phyloP scores from a whole-genome alignment of 30 jellyfish, hydroid and myxozoan species.

The Aurelia sp. region DNA sequence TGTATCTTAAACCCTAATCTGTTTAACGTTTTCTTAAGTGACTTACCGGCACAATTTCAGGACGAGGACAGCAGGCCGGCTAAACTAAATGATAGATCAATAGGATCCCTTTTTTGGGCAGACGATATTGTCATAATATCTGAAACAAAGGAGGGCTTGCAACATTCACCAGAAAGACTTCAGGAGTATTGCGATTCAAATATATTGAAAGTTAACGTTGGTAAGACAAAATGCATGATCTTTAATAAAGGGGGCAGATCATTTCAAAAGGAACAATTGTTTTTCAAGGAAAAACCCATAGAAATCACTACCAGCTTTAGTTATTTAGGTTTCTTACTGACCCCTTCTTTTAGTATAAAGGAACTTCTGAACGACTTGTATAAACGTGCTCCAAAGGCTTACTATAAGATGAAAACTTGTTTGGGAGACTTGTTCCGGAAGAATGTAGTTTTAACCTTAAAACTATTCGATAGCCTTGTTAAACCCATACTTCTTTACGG shows the following conservation, averaged over 20 bases:
- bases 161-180: too few species aligned
- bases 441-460: constrained; percentile 22
- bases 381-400: constrained; percentile 36
- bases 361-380: too few species aligned
- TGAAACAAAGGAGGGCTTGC: constrained; percentile 30
- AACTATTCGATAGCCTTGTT: constrained; percentile 23
- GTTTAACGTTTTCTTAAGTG: neutral
- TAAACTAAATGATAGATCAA: constrained; percentile 18
- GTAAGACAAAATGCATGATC: constrained; percentile 23
- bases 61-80: constrained; percentile 25
- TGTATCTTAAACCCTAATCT: neutral
- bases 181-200: constrained; percentile 19
- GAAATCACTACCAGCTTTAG: constrained; percentile 17
- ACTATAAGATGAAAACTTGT: constrained; percentile 23
- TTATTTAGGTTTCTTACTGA: constrained; percentile 23
- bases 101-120: constrained; percentile 32
- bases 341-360: constrained; percentile 25
- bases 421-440: constrained; percentile 21
- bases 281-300: too few species aligned
- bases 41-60: constrained; percentile 1
- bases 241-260: constrained; percentile 30
- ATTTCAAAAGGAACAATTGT: constrained; percentile 10
- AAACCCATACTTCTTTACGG: too few species aligned
- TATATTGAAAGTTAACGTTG: constrained; percentile 19
- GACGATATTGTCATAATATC: constrained; percentile 15